phyloP scores from a whole-genome alignment of 2,888 invertebrate genomes.

The Acleris laterana region DNA sequence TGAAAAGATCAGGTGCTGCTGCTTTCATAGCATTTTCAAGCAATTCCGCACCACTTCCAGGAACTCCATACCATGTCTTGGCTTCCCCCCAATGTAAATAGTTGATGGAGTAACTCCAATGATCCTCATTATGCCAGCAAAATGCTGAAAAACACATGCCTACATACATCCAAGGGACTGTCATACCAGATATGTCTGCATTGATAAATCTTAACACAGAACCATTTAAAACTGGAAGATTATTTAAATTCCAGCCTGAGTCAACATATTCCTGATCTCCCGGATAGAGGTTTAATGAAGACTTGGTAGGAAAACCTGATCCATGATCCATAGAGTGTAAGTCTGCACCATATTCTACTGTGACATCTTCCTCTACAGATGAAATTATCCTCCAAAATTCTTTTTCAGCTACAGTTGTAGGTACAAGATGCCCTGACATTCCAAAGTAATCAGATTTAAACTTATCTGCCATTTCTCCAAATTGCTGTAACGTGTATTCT shows the following conservation, averaged over 20 bases:
- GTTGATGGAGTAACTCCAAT: slow-evolving; percentile 93
- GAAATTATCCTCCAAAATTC: slow-evolving; percentile 92
- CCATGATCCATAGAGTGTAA: slow-evolving; percentile 90
- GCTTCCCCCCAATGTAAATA: slow-evolving; percentile 93
- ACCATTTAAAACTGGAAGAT: slow-evolving; percentile 88
- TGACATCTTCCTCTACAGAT: slow-evolving; percentile 89
- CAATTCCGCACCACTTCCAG: slow-evolving; percentile 87
- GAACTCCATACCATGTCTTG: slow-evolving; percentile 93
- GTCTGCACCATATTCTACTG: slow-evolving; percentile 92
- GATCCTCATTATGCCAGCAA: slow-evolving; percentile 94
- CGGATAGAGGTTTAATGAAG: slow-evolving; percentile 84
- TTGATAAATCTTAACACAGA: slow-evolving; percentile 90
- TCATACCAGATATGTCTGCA: slow-evolving; percentile 90
- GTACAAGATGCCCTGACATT: slow-evolving; percentile 87
- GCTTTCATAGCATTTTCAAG: slow-evolving; percentile 89
- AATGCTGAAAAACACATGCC: slow-evolving; percentile 94
- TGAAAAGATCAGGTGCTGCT: slow-evolving; percentile 89
- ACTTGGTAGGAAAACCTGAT: slow-evolving; percentile 89
- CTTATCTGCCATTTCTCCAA: slow-evolving; percentile 91
- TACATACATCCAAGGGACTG: slow-evolving; percentile 93
- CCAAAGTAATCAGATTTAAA: slow-evolving; percentile 91
- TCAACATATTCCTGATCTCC: slow-evolving; percentile 87
- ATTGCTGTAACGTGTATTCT: slow-evolving; percentile 88
- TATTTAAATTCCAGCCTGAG: slow-evolving; percentile 91
- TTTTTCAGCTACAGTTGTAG: slow-evolving; percentile 86